Evolutionary conservation across 2,797 vertebrate genomes (phyloP), one percentile per base, ranked within the genome.

Genomic region (Clamator glandarius): DNA sequence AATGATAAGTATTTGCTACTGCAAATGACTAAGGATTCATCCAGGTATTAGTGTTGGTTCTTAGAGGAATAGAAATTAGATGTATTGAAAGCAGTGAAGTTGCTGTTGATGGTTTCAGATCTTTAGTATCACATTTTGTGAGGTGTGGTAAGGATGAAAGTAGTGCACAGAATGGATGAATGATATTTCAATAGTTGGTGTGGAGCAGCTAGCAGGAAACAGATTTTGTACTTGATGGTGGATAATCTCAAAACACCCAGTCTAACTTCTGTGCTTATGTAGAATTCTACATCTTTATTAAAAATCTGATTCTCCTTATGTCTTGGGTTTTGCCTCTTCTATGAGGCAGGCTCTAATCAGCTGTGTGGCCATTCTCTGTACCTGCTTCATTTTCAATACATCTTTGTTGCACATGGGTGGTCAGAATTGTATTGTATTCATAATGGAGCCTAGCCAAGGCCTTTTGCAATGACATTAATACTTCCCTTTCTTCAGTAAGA

Each of bases 1-100:
- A 55, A 73, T 1, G 66, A 95, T 95, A 93, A 90, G 46, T 36
- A 59, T 59, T 95, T 95, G 85, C 91, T 97, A 93, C 91, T 90
- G 80, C 87, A 90, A 89, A 86, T 85, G 66, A 63, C 68, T 84
- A 16, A 69, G 77, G 36, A 89, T 89, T 94, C 75, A 94, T 81
- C 42, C 69, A 84, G 84, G 92, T 86, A 25, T 57, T 87, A 9
- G 42, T 94, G 59, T 72, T 91, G 54, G 86, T 72, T 91, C 90
- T 73, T 66, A 63, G 14, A 83, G 42, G 13, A 84, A 44, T 70
- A 89, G 63, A 84, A 93, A 58, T 57, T 21, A 78, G 24, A 89
- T 69, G 44, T 78, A 87, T 79, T 89, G 55, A 93, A 76, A 89
- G 46, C 51, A 81, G 31, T 59, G 70, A 68, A 86, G 51, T 46